Evolutionary conservation across 2,888 invertebrate genomes (phyloP).

Genomic region (Fragum whitleyi): DNA sequence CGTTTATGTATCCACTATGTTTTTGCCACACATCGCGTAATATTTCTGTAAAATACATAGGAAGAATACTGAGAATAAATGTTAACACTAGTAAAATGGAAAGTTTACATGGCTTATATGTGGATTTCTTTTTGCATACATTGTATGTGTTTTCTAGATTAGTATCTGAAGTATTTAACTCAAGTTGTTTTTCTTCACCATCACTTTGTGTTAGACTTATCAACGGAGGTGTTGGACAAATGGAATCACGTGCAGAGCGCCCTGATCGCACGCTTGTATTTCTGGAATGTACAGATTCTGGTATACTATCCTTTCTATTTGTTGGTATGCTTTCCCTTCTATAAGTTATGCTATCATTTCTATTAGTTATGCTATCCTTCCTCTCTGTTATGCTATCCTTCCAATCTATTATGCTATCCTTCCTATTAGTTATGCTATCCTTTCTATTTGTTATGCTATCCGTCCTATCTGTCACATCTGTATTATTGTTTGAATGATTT

Average conservation of each 20-base stretch:
- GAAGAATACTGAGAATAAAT: slow-evolving; percentile 75
- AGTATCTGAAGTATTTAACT: slow-evolving; percentile 44
- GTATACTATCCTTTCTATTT: slow-evolving; percentile 17
- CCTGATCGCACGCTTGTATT: slow-evolving; percentile 47
- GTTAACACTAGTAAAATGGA: slow-evolving; percentile 72
- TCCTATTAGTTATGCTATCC: not conserved
- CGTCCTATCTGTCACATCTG: not conserved
- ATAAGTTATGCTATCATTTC: slow-evolving; percentile 2
- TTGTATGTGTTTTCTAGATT: slow-evolving; percentile 50
- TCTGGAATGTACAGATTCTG: slow-evolving; percentile 41
- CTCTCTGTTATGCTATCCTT: not conserved
- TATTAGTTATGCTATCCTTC: not conserved
- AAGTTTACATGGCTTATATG: slow-evolving; percentile 67
- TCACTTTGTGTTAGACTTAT: slow-evolving; percentile 64
- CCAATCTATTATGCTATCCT: not conserved
- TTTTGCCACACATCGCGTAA: slow-evolving; percentile 66
- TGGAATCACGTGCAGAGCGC: slow-evolving; percentile 58
- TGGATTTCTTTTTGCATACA: slow-evolving; percentile 18
- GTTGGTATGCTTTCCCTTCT: slow-evolving; percentile 1
- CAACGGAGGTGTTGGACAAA: slow-evolving; percentile 63
- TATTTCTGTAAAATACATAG: slow-evolving; percentile 76
- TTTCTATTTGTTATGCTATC: not conserved
- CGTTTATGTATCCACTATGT: slow-evolving; percentile 72
- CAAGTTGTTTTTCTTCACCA: slow-evolving; percentile 60
- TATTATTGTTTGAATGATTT: not conserved